Conservation (phyloP, 2,113 vertebrate genomes). For the Prinia subflava region DNA sequence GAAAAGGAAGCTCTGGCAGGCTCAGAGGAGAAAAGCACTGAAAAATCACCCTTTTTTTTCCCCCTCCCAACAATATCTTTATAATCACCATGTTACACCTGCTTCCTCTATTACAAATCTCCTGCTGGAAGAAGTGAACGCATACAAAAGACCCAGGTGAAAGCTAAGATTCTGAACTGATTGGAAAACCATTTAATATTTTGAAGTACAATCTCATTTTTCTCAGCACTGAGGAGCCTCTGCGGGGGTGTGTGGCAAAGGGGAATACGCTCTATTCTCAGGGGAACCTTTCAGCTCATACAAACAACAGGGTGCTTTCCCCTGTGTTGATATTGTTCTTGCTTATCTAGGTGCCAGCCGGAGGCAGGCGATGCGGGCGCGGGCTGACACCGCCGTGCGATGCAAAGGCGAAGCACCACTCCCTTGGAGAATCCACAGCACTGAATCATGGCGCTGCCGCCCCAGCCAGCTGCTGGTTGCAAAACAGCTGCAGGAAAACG, state of each 20-base stretch:
- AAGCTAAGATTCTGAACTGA: conserved; percentile 4
- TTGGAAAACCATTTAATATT: conserved; percentile 44
- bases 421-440: not conserved
- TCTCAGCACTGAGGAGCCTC: conserved; percentile 17
- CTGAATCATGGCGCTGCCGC: not conserved
- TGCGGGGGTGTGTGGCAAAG: not conserved
- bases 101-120: conserved; percentile 72
- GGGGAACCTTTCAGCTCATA: not conserved
- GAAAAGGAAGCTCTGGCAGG: conserved; percentile 38
- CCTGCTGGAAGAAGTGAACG: conserved; percentile 62
- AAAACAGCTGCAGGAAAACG: not conserved
- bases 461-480: not conserved
- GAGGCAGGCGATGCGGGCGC: rapidly evolving
- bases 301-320: conserved; percentile 6
- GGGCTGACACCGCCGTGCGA: not conserved
- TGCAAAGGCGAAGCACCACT: not conserved
- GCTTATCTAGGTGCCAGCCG: conserved; percentile 17
- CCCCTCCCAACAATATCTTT: conserved; percentile 7
- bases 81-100: conserved; percentile 67
- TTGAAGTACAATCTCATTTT: conserved; percentile 26
- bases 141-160: not conserved
- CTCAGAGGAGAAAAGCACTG: conserved; percentile 28
- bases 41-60: not conserved
- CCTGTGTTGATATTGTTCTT: not conserved
- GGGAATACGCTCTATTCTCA: not conserved